Conservation (phyloP, 2,888 invertebrate species). For the Drosophila barbarae region DNA sequence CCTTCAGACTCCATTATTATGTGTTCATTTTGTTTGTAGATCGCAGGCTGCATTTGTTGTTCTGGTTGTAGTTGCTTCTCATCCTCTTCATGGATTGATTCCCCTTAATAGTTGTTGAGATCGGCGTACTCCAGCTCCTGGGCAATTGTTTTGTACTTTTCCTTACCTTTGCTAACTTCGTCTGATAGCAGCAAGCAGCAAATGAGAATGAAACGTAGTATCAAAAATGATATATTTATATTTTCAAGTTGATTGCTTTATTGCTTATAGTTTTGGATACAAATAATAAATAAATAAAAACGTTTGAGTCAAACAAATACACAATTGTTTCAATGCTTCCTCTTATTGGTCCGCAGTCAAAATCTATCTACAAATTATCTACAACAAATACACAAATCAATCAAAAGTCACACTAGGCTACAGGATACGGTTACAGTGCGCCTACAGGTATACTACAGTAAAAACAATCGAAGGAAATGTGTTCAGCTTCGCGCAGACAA, state of each 20-base stretch:
- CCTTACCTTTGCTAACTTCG: slow-evolving; percentile 93
- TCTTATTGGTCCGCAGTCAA: slow-evolving; percentile 39
- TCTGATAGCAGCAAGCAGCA: slow-evolving; percentile 81
- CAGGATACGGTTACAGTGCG: slow-evolving; percentile 42
- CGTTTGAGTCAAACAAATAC: slow-evolving; percentile 75
- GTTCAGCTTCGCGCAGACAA: slow-evolving; percentile 31
- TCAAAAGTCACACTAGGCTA: slow-evolving; percentile 35
- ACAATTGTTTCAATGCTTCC: slow-evolving; percentile 63
- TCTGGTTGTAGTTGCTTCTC: slow-evolving; percentile 16
- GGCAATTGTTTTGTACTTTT: slow-evolving; percentile 98
- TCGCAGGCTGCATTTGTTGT: slow-evolving; percentile 50
- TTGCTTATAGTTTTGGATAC: slow-evolving; percentile 60
- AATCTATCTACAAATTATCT: slow-evolving; percentile 42
- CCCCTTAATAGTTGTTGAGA: slow-evolving; percentile 84
- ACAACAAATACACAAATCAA: slow-evolving; percentile 45
- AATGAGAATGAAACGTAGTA: slow-evolving; percentile 17
- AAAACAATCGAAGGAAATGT: slow-evolving; percentile 45
- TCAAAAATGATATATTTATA: slow-evolving; percentile 28
- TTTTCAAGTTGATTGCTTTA: slow-evolving; percentile 54
- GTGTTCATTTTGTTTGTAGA: slow-evolving; percentile 30
- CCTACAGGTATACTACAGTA: slow-evolving; percentile 59
- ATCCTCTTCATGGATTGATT: not conserved
- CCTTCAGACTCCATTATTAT: slow-evolving; percentile 38
- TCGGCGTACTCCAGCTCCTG: slow-evolving; percentile 99
- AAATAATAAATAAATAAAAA: slow-evolving; percentile 55